Evolutionary conservation across 2,113 vertebrate genomes (phyloP).

Genomic region (Pardalotus punctatus): DNA sequence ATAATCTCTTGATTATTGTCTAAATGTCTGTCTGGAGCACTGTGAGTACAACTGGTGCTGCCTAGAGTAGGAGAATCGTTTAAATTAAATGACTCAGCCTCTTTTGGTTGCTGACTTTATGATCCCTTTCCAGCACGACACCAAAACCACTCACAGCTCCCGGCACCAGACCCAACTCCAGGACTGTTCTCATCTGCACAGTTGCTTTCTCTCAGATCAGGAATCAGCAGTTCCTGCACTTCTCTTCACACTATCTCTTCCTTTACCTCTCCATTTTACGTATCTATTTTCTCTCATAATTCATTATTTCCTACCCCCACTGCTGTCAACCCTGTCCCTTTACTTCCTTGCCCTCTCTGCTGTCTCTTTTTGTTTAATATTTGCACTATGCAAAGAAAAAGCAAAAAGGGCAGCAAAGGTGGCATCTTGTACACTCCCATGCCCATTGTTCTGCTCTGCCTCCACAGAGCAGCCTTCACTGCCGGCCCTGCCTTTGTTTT

Average conservation of each 20-base stretch:
- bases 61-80: neutral
- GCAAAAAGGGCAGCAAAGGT: neutral
- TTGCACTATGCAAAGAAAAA: neutral
- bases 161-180: neutral
- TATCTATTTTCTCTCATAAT: neutral
- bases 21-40: neutral
- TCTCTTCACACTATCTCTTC: neutral
- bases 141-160: accelerated
- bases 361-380: neutral
- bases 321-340: neutral
- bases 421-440: neutral
- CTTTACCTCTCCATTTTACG: neutral
- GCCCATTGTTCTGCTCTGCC: neutral
- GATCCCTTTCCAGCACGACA: neutral
- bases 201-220: neutral
- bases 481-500: neutral
- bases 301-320: neutral
- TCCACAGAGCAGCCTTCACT: neutral
- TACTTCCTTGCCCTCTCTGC: neutral
- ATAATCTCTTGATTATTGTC: neutral
- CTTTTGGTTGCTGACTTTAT: neutral
- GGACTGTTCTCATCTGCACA: accelerated
- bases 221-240: neutral
- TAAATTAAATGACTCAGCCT: neutral
- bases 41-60: neutral